Conservation (phyloP, 2,888 invertebrate species). For the Syrista parreyssii region DNA sequence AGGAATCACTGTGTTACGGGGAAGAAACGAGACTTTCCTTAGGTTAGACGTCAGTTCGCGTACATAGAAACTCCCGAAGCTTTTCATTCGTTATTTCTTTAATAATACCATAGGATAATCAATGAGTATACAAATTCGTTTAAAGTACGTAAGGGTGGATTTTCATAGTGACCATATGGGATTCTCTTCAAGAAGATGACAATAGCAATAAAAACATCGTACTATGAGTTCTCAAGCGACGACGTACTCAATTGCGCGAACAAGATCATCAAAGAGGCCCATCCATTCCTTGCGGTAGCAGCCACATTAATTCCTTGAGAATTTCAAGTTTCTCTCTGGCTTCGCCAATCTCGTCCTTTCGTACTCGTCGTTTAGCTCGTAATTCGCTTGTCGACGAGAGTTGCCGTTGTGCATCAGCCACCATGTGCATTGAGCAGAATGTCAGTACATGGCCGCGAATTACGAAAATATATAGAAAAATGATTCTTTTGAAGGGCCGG, state of each 20-base stretch:
- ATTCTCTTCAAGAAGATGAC: not conserved
- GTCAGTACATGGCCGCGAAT: not conserved
- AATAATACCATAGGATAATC: not conserved
- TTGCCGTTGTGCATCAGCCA: not conserved
- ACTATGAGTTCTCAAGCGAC: slow-evolving; percentile 14
- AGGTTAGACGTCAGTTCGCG: not conserved
- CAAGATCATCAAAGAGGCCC: slow-evolving; percentile 54
- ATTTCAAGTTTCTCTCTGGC: slow-evolving; percentile 27
- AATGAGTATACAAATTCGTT: not conserved
- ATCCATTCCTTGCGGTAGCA: slow-evolving; percentile 18
- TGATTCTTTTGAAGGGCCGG: not conserved
- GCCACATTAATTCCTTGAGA: slow-evolving; percentile 34
- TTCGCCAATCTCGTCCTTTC: slow-evolving; percentile 21
- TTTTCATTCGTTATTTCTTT: not conserved
- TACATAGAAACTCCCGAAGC: not conserved
- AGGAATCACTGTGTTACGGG: not conserved
- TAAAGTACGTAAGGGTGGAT: not conserved
- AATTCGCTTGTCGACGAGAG: slow-evolving; percentile 25
- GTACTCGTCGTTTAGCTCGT: slow-evolving; percentile 26
- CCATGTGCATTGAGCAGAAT: not conserved
- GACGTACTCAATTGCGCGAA: slow-evolving; percentile 52
- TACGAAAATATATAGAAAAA: not conserved
- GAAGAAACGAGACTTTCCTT: not conserved
- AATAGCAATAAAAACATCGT: not conserved
- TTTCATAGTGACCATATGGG: not conserved